Percentiles rank a stretch among this genome's conserved stretches.
These are phyloP conservation scores for Muricea muricata DNA, from an alignment of 92 coral and sea anemone genomes.

Conservation along the genomic window DNA sequence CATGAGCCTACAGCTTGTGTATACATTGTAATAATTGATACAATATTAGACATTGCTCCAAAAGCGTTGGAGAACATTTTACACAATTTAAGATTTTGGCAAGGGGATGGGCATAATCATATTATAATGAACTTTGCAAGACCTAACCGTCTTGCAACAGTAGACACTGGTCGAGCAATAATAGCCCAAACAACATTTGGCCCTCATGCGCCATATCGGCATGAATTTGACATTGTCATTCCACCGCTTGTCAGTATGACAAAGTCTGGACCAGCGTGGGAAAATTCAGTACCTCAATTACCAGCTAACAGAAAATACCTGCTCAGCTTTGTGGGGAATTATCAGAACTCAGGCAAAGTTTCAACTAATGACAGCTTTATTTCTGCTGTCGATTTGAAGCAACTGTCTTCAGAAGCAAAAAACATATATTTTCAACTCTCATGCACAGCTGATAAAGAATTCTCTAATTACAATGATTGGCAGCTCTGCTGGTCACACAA, in stretches of 20 bases:
- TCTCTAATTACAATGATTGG: constrained; percentile 60
- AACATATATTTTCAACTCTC: constrained; percentile 67
- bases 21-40: constrained; percentile 77
- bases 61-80: constrained; percentile 49
- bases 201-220: constrained; percentile 53
- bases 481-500: constrained; percentile 68
- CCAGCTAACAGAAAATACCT: constrained; percentile 83
- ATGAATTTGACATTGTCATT: constrained; percentile 76
- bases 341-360: constrained; percentile 2
- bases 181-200: constrained; percentile 78
- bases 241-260: constrained; percentile 63
- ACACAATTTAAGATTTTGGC: constrained; percentile 78
- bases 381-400: constrained; percentile 60
- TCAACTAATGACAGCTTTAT: constrained; percentile 25
- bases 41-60: too few relatives aligned
- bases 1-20: constrained; percentile 71
- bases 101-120: constrained; percentile 84
- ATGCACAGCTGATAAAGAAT: constrained; percentile 21
- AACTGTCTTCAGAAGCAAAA: constrained; percentile 68
- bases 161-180: constrained; percentile 71
- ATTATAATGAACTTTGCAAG: constrained; percentile 61
- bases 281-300: constrained; percentile 73
- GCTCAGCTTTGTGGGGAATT: constrained; percentile 82
- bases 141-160: background rate
- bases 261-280: constrained; percentile 73